phyloP scores from a whole-genome alignment of 2,888 invertebrate species.

The Cylindroiulus punctatus region DNA sequence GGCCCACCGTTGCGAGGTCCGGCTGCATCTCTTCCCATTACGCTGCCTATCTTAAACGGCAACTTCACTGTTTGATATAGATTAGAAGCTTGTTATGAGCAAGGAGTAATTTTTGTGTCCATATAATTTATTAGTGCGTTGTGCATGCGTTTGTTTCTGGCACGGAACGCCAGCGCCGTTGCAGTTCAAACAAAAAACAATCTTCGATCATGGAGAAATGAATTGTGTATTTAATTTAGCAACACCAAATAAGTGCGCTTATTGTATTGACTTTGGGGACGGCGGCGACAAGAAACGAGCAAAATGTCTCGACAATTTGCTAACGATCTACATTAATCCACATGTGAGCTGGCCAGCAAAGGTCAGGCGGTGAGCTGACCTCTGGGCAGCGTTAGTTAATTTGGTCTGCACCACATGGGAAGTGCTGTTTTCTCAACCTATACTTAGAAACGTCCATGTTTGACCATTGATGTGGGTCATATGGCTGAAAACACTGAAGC shows the following conservation, averaged over 20 bases:
- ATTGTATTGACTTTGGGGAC: constrained; percentile 48
- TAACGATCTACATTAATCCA: constrained; percentile 16
- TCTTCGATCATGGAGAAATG: constrained; percentile 49
- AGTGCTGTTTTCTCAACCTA: not conserved
- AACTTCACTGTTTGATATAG: constrained; percentile 28
- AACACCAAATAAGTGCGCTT: constrained; percentile 50
- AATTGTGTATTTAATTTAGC: constrained; percentile 50
- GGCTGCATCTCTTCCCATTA: constrained; percentile 16
- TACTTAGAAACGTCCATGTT: not conserved
- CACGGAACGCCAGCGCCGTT: not conserved
- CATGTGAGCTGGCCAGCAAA: not conserved
- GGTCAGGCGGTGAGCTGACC: constrained; percentile 8
- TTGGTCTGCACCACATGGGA: not conserved
- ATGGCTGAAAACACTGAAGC: no score
- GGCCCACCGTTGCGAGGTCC: not conserved
- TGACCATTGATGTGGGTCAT: not conserved
- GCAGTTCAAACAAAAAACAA: constrained; percentile 42
- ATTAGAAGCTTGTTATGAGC: constrained; percentile 42
- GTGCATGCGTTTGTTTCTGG: constrained; percentile 12
- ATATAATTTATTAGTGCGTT: constrained; percentile 24
- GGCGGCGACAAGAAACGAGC: constrained; percentile 17
- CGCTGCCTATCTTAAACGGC: constrained; percentile 25
- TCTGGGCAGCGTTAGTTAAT: constrained; percentile 12
- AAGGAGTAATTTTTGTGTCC: constrained; percentile 35
- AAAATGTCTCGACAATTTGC: constrained; percentile 46